Evolutionary conservation across 2,113 vertebrate species (phyloP), one percentile per base, ranked within the genome.

Genomic region (Rhynchopsitta pachyrhyncha): DNA sequence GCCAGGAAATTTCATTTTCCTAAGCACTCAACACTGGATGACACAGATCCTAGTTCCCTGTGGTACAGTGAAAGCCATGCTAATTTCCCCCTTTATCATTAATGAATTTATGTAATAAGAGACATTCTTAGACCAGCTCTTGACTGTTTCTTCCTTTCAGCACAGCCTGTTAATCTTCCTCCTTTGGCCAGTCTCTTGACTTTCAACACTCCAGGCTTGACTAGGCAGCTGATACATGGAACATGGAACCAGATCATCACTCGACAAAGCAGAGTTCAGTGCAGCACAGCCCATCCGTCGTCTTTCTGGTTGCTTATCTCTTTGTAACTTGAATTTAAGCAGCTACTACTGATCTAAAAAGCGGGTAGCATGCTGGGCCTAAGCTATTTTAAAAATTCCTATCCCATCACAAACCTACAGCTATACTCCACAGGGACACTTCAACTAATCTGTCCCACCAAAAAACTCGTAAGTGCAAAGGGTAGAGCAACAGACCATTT

Each of bases 301-400:
- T 50, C n/a, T 31, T 76, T 46, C 53, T 80, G 53, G 13, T 27
- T 42, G 19, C 25, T 79, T 87, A 60, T 39, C 67, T 87, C 78
- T 92, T 85, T 90, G 57, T 67, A 67, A 88, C 37, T 62, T 53
- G 66, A 55, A 82, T 78, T 81, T 62, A 90, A 95, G 79, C 76
- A 92, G 76, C 71, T 81, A 82, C 73, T 57, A 59, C 69, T 83
- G 64, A 75, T 82, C 55, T 90, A 82, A 81, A 82, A 88, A 86
- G 82, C 3, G 4, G 55, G 42, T 44, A 71, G 64, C 89, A 64
- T 83, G 71, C 94, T 95, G 93, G 28, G 95, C 42, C 53, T 69
- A 86, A 95, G 94, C 67, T 95, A 92, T 90, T 94, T 96, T 91
- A 68, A 14, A 28, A 91, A 94, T 96, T 95, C 76, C 87, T 82